Percentiles rank a stretch among this genome's conserved stretches.
Evolutionary conservation across 2,797 vertebrate species (phyloP).

Genomic region (Danio tinwini): DNA sequence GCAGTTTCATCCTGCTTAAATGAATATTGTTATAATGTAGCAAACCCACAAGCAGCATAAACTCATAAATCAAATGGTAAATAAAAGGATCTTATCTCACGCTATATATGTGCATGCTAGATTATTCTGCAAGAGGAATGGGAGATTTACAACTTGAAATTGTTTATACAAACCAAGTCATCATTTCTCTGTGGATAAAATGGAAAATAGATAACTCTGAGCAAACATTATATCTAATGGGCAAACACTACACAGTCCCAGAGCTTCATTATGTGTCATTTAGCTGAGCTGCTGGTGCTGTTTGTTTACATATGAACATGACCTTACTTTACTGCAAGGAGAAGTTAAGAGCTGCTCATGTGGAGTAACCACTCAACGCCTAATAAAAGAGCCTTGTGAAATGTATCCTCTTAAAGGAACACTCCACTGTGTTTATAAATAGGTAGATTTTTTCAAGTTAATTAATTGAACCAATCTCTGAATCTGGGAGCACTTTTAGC

Average conservation of each 20-base stretch:
- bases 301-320: conserved; percentile 48
- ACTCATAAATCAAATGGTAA: conserved; percentile 9
- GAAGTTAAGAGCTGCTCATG: conserved; percentile 3
- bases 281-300: conserved; percentile 17
- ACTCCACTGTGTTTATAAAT: too few relatives aligned
- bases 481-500: too few relatives aligned
- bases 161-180: conserved; percentile 4
- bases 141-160: conserved; percentile 46
- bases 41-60: conserved; percentile 20
- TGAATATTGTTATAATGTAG: conserved; percentile 1
- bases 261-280: conserved; percentile 39
- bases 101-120: conserved; percentile 52
- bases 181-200: conserved; percentile 28
- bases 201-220: conserved; percentile 44
- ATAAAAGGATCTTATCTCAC: conserved; percentile 41
- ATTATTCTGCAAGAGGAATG: conserved; percentile 54
- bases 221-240: conserved; percentile 44
- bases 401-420: too few relatives aligned
- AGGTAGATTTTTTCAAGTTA: too few relatives aligned
- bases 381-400: background rate
- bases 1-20: background rate
- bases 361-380: background rate
- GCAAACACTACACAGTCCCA: conserved; percentile 39
- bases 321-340: conserved; percentile 40
- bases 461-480: too few relatives aligned